A percentile compares a stretch with the other conserved stretches of the same genome.
phyloP scores from a whole-genome alignment of 2,797 vertebrate species.

The Lophura swinhoii region DNA sequence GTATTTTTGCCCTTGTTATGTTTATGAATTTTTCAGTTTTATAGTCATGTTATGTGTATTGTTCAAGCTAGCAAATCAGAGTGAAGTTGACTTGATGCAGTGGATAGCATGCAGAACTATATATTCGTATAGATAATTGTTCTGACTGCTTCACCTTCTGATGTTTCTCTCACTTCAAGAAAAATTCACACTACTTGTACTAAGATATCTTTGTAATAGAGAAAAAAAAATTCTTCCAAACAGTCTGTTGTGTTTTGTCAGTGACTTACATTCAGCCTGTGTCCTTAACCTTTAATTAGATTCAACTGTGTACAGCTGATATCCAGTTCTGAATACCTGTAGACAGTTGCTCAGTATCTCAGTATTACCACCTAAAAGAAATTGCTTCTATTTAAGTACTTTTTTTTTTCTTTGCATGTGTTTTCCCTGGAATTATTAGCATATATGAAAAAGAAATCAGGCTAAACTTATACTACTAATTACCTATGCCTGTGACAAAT shows the following conservation, averaged over 20 bases:
- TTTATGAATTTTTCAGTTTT: neutral
- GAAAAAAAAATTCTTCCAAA: neutral
- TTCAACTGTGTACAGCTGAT: neutral
- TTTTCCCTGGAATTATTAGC: neutral
- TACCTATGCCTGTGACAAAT: neutral
- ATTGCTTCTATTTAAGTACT: neutral
- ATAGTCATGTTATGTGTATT: neutral
- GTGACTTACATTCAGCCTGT: neutral
- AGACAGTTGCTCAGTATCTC: neutral
- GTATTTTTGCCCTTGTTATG: neutral
- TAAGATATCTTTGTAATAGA: neutral
- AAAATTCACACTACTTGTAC: neutral
- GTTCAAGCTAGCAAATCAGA: neutral
- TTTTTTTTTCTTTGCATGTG: fast-evolving
- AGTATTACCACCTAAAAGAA: neutral
- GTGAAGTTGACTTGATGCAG: neutral
- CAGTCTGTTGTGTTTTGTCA: neutral
- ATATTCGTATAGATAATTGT: neutral
- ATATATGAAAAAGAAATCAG: neutral
- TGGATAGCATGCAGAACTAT: neutral
- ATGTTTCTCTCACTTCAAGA: neutral
- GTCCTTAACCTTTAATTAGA: neutral
- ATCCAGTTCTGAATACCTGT: neutral
- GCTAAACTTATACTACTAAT: neutral
- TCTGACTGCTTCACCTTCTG: neutral